These are phyloP conservation scores for Amphilophus citrinellus DNA, from an alignment of 2,113 vertebrate genomes.

Conservation along the genomic window DNA sequence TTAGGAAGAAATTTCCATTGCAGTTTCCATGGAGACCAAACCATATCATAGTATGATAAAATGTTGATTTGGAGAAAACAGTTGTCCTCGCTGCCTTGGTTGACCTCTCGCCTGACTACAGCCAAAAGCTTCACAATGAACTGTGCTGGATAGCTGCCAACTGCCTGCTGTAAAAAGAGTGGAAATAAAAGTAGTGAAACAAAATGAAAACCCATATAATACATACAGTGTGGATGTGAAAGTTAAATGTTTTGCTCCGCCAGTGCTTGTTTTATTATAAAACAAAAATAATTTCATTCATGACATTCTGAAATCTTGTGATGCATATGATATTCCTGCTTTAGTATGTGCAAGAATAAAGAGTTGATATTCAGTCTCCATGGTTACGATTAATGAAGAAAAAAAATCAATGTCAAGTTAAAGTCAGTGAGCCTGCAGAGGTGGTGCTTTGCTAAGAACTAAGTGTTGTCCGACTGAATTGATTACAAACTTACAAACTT, in stretches of 20 bases:
- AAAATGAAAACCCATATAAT: background rate
- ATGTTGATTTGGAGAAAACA: constrained; percentile 58
- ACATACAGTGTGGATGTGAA: background rate
- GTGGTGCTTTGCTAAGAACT: constrained; percentile 30
- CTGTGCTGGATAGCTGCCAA: constrained; percentile 39
- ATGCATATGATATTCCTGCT: background rate
- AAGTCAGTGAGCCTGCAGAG: constrained; percentile 57
- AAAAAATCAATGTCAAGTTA: constrained; percentile 61
- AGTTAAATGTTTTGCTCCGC: background rate
- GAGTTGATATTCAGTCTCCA: constrained; percentile 59
- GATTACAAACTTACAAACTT: background rate
- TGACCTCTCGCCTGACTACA: constrained; percentile 57
- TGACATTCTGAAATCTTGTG: background rate
- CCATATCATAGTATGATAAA: constrained; percentile 71
- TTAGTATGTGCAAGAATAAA: constrained; percentile 29
- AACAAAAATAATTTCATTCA: background rate
- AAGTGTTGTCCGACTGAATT: constrained; percentile 30
- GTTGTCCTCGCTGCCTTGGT: constrained; percentile 37
- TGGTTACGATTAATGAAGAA: constrained; percentile 56
- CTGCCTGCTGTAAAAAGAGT: background rate
- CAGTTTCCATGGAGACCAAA: constrained; percentile 77
- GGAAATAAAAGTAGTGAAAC: background rate
- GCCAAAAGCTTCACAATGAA: constrained; percentile 36
- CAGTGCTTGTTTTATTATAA: background rate
- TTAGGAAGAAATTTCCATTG: constrained; percentile 29